Evolutionary conservation across 2,113 vertebrate genomes (phyloP), one percentile per base, ranked within the genome.

Genomic region (Leptodactylus fuscus): DNA sequence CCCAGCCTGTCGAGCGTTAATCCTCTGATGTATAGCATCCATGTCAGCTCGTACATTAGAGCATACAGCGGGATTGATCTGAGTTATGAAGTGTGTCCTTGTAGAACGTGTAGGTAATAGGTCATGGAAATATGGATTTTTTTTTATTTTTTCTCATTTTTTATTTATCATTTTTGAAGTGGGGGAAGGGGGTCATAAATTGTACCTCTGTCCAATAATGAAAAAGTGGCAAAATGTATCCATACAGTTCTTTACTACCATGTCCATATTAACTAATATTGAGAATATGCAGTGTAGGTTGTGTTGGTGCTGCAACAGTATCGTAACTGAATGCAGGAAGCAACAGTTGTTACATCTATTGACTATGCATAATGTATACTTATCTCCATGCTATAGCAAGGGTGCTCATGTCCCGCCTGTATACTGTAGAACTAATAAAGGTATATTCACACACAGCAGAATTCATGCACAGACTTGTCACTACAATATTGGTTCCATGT

Each of bases 11-110:
- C 74, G 20, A 4, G n/a, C 27, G 12, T 51, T 53, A 51, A 49
- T 76, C 74, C 29, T 32, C 70, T 55, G 75, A 78, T 78, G 49
- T 38, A 78, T 38, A 36, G 22, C 32, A 15, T 27, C 36, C 41
- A 51, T 46, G 81, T 85, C 88, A 82, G 73, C 87, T 87, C 90
- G 85, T 82, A 86, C 88, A 75, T 85, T 87, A 36, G 82, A 88
- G 77, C 10, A 44, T 86, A 75, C 41, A 27, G 60, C 38, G n/a
- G 20, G 81, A 87, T 86, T 67, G 87, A 79, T 80, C 70, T 89
- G 69, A 82, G 15, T 81, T 83, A 36, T 89, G 83, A 90, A 88
- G 88, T 89, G 88, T 83, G 82, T 69, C 65, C 77, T 87, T 0
- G 20, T 87, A 55, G 69, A 24, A 2, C 80, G 10, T 18, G 13